phyloP scores from a whole-genome alignment of 2,797 vertebrate genomes.

The Thripadectes ignobilis region DNA sequence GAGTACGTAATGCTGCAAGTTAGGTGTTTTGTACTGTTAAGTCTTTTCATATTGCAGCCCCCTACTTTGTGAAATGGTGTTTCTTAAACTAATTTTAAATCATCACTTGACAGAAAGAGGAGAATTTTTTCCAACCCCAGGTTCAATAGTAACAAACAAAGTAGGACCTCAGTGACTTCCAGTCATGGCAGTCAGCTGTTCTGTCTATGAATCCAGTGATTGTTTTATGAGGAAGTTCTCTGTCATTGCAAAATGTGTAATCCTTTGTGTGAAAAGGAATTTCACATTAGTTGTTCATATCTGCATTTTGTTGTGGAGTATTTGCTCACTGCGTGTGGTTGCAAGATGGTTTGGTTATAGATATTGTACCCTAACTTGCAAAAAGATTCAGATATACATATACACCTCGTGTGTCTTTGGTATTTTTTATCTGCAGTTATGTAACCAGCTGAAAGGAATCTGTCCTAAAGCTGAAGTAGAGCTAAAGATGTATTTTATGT shows the following conservation, averaged over 20 bases:
- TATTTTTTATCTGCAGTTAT: background rate
- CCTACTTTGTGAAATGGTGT: background rate
- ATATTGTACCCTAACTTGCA: background rate
- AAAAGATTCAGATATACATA: background rate
- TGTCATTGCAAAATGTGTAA: background rate
- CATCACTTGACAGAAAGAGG: background rate
- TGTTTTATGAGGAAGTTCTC: background rate
- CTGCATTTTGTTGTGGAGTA: background rate
- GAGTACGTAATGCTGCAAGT: background rate
- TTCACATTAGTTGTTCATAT: background rate
- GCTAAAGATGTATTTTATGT: background rate
- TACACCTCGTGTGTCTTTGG: fast-evolving
- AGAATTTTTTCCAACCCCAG: background rate
- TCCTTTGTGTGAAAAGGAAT: background rate
- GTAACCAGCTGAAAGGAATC: background rate
- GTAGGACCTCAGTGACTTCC: background rate
- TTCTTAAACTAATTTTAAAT: background rate
- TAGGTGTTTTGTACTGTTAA: background rate
- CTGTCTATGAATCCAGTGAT: background rate
- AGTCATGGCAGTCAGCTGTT: background rate
- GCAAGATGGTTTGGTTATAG: background rate
- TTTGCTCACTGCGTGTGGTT: background rate
- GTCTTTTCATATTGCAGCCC: background rate
- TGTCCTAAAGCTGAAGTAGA: background rate
- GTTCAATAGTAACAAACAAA: background rate